These are phyloP conservation scores for Ophioninae sp. DNA, from an alignment of 2,888 invertebrate genomes.

Conservation along the genomic window DNA sequence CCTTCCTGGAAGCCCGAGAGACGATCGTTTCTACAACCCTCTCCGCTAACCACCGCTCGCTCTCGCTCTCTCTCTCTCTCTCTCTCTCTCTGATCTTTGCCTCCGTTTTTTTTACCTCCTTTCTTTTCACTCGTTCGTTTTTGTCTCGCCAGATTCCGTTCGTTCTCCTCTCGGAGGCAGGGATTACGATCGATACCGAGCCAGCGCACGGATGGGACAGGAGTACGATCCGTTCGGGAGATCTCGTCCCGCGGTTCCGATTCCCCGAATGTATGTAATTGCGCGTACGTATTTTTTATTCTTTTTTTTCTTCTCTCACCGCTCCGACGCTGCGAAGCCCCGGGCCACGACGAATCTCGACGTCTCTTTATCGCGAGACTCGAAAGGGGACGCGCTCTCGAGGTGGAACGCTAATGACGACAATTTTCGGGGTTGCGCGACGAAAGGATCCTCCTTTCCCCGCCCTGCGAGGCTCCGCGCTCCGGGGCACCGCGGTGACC, in stretches of 20 bases:
- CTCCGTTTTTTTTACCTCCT: background rate
- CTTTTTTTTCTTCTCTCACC: too few species aligned
- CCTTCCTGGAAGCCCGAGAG: conserved; percentile 48
- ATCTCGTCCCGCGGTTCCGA: background rate
- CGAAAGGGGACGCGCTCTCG: conserved; percentile 31
- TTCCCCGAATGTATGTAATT: background rate
- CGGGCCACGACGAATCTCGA: background rate
- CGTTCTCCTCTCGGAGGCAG: conserved; percentile 8
- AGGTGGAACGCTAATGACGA: conserved; percentile 49
- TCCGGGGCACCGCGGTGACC: conserved; percentile 42
- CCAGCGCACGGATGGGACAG: background rate
- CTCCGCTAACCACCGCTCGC: conserved; percentile 35
- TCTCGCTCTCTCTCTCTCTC: too few species aligned
- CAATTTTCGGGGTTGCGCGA: conserved; percentile 50
- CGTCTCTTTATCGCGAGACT: conserved; percentile 6
- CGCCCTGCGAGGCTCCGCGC: background rate
- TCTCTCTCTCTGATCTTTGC: conserved; percentile 36
- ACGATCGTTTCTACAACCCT: conserved; percentile 55
- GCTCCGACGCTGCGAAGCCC: background rate
- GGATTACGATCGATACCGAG: conserved; percentile 13
- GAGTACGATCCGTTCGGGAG: background rate
- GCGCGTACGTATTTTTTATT: background rate
- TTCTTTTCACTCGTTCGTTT: background rate
- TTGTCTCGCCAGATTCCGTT: conserved; percentile 1
- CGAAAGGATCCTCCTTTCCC: conserved; percentile 29